phyloP scores from a whole-genome alignment of 2,797 vertebrate species.

The Semaprochilodus insignis region DNA sequence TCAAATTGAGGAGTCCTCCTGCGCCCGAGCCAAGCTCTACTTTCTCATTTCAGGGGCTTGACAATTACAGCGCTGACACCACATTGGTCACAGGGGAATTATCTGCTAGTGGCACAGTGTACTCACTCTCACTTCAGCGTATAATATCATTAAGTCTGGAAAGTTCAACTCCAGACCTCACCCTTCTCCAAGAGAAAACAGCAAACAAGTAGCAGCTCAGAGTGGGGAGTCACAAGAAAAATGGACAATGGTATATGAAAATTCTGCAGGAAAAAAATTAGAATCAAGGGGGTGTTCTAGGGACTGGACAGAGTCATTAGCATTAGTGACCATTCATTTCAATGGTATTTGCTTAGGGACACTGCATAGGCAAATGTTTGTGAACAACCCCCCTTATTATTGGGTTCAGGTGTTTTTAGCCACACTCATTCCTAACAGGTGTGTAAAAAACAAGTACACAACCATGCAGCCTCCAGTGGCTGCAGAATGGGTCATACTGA shows the following conservation, averaged over 20 bases:
- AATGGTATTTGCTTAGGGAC: too few species aligned
- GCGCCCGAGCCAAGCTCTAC: conserved; percentile 43
- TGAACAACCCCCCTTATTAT: too few species aligned
- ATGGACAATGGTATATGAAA: not conserved
- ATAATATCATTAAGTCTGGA: conserved; percentile 50
- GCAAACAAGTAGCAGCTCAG: conserved; percentile 7
- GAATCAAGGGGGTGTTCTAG: not conserved
- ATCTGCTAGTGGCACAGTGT: conserved; percentile 51
- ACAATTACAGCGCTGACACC: conserved; percentile 60
- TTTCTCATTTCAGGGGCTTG: conserved; percentile 57
- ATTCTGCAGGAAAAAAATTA: not conserved
- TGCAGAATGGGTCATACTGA: too few species aligned
- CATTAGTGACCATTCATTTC: too few species aligned
- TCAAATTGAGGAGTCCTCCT: conserved; percentile 49
- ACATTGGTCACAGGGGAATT: conserved; percentile 51
- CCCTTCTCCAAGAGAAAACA: conserved; percentile 18
- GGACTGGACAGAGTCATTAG: too few species aligned
- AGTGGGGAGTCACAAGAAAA: not conserved
- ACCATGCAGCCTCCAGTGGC: too few species aligned
- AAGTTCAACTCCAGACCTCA: conserved; percentile 37
- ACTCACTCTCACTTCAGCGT: conserved; percentile 48
- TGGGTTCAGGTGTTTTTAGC: too few species aligned
- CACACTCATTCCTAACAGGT: too few species aligned
- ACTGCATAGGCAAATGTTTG: too few species aligned
- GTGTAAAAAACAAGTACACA: too few species aligned